Percentiles rank a stretch among this genome's conserved stretches.
phyloP scores from a whole-genome alignment of 2,888 invertebrate species.

The Microplitis manilae region DNA sequence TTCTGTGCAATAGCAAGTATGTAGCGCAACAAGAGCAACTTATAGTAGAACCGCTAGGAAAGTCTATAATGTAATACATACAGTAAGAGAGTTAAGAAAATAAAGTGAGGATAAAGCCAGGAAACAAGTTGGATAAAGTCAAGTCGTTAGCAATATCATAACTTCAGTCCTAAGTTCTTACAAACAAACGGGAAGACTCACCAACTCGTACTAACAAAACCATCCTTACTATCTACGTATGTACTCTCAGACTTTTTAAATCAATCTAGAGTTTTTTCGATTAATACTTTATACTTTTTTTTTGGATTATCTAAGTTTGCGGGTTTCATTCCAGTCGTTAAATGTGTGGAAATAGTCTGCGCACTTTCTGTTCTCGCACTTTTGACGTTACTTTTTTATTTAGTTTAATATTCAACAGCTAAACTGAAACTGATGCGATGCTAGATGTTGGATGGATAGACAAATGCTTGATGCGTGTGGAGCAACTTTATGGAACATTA shows the following conservation, averaged over 20 bases:
- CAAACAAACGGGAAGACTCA: not conserved
- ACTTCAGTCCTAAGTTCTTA: conserved; percentile 6
- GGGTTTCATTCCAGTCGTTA: not conserved
- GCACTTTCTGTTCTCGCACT: not conserved
- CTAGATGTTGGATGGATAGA: not conserved
- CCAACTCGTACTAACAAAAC: not conserved
- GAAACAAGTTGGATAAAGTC: conserved; percentile 24
- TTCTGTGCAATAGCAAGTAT: conserved; percentile 2
- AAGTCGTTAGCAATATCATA: conserved; percentile 28
- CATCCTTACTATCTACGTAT: not conserved
- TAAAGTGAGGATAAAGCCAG: not conserved
- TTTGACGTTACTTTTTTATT: not conserved
- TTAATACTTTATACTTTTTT: not conserved
- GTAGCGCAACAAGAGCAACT: conserved; percentile 20
- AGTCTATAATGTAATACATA: not conserved
- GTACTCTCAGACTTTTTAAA: not conserved
- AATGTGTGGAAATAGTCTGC: not conserved
- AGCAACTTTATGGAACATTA: conserved; percentile 4
- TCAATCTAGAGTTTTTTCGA: not conserved
- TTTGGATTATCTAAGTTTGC: not conserved
- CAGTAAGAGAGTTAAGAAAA: conserved; percentile 2
- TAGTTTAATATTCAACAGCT: not conserved
- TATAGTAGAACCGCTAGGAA: not conserved
- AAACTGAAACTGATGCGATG: not conserved
- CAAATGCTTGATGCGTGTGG: not conserved